Percentiles rank a stretch among this genome's conserved stretches.
phyloP scores from a whole-genome alignment of 2,113 vertebrate genomes.

The Nerophis ophidion region DNA sequence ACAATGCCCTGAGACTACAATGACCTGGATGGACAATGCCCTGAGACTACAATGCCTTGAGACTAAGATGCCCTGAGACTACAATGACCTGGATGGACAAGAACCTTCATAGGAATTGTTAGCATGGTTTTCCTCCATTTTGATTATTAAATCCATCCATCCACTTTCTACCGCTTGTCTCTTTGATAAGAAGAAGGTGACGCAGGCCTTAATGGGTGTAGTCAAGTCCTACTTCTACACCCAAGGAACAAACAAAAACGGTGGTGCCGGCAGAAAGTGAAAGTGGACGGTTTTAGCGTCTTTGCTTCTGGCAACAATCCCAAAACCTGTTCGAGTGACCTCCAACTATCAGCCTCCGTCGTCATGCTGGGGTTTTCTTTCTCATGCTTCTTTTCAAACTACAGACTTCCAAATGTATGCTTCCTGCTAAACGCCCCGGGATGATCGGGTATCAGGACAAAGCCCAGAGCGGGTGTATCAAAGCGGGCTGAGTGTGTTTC shows the following conservation, averaged over 20 bases:
- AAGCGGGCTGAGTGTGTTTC: constrained; percentile 35
- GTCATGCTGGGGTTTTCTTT: constrained; percentile 24
- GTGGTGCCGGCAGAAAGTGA: constrained; percentile 10
- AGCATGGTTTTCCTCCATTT: too few species aligned
- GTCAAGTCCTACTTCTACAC: constrained; percentile 15
- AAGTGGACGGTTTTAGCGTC: constrained; percentile 7
- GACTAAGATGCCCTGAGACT: too few species aligned
- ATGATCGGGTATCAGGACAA: constrained; percentile 59
- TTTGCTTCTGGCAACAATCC: constrained; percentile 22
- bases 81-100: too few species aligned
- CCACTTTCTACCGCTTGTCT: too few species aligned
- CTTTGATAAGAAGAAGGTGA: too few species aligned
- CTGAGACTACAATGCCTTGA: too few species aligned
- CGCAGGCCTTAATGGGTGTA: constrained; percentile 10
- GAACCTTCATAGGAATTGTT: too few species aligned
- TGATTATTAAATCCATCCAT: too few species aligned
- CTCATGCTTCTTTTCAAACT: constrained; percentile 57
- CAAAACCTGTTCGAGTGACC: constrained; percentile 26
- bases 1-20: too few species aligned
- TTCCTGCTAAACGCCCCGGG: constrained; percentile 58
- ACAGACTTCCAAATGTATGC: constrained; percentile 53
- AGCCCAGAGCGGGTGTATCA: constrained; percentile 53
- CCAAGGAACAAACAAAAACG: neutral
- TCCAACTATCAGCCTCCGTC: constrained; percentile 32
- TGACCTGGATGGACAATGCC: too few species aligned